Evolutionary conservation across 2,797 vertebrate species (phyloP).

Genomic region (Sandelia bainsii): DNA sequence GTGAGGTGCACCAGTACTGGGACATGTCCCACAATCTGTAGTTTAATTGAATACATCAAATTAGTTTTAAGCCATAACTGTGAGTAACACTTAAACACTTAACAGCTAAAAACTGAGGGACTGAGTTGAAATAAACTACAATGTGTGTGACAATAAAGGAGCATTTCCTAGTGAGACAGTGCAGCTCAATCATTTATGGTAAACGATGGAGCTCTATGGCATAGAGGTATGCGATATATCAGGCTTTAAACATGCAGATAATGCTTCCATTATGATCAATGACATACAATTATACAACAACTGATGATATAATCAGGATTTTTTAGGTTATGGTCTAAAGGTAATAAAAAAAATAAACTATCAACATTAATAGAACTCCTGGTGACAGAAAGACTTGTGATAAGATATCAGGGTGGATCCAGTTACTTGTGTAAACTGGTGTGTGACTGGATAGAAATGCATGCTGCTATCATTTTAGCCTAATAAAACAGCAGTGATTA

Average conservation of each 20-base stretch:
- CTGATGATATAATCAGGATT: no score
- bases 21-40: neutral
- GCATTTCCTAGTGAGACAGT: neutral
- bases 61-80: neutral
- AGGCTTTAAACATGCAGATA: neutral
- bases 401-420: constrained; percentile 41
- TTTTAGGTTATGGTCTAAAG: neutral
- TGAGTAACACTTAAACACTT: neutral
- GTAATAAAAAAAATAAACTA: neutral
- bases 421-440: neutral
- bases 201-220: neutral
- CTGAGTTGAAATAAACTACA: no score
- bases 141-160: no score
- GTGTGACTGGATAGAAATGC: neutral
- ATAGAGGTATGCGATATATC: neutral
- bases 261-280: no score
- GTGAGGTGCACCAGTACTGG: no score
- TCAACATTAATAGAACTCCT: neutral
- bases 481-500: constrained; percentile 67
- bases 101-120: neutral
- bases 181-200: neutral
- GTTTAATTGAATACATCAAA: neutral
- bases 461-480: neutral
- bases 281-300: no score
- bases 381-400: constrained; percentile 5